Evolutionary conservation across 2,797 vertebrate species (phyloP).

Genomic region (Enteromius viviparus): DNA sequence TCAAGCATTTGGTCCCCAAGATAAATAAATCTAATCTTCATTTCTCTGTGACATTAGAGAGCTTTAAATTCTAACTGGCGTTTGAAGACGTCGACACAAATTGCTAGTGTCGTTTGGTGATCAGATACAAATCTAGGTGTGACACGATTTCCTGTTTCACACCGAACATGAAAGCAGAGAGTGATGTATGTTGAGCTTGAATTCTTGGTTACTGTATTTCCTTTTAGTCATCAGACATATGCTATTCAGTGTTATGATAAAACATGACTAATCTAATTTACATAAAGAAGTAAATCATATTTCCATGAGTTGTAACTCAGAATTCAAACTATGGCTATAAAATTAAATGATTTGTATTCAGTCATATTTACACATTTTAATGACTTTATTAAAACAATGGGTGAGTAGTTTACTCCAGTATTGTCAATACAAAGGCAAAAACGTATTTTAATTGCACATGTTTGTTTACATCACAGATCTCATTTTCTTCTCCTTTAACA

Average conservation of each 20-base stretch:
- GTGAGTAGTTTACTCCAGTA: too few relatives aligned
- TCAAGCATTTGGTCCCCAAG: conserved; percentile 71
- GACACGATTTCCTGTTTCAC: neutral
- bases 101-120: neutral
- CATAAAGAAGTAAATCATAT: neutral
- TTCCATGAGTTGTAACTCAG: neutral
- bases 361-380: too few relatives aligned
- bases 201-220: neutral
- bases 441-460: neutral
- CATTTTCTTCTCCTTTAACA: neutral
- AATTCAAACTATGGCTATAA: neutral
- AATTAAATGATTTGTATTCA: too few relatives aligned
- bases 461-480: neutral
- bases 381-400: too few relatives aligned
- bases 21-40: conserved; percentile 73
- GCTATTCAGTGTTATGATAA: neutral
- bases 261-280: neutral
- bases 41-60: conserved; percentile 70
- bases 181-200: neutral
- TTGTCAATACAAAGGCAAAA: too few relatives aligned
- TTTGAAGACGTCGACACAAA: conserved; percentile 10
- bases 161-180: neutral
- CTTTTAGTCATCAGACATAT: neutral
- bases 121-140: conserved; percentile 2
- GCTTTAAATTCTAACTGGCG: conserved; percentile 51